Base-by-base conservation (phyloP, 2,888 invertebrate genomes). In the Platypus cylindrus region DNA sequence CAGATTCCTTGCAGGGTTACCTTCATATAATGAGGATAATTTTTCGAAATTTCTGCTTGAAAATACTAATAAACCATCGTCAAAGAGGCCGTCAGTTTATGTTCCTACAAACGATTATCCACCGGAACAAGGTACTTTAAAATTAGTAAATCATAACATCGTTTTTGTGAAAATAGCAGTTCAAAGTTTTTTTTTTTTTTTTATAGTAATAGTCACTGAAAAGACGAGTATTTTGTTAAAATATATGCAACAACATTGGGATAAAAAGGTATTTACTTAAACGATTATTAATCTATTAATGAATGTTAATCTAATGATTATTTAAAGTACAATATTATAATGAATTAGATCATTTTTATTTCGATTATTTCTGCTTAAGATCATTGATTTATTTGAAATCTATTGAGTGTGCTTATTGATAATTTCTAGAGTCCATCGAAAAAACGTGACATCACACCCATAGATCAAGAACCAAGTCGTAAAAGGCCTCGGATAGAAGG, bases 231-330 rank as follows among this genome's bases (percentile, higher is more conserved):
- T 94, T 53, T 68, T 94, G 38, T 64, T 94, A 53, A 77, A 93
- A 65, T 94, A 90, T 63, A 71, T 94, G 45, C 91, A 93, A 52
- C 89, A 91, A 54, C 89, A 90, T 63, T 93, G 90, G 87, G 91
- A 93, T 58, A 91, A 89, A 67, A 87, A 87, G 73, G 76, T 80
- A 63, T 42, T 16, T 14, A 12, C 24, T 12, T 12, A 14, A 16
- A 27, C 3, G 20, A 23, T 28, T 20, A 25, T 11, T 16, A 9
- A 30, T 17, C 12, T 28, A 4, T 16, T 12, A 28, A 11, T 13
- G 13, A 9, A 13, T 4, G 14, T 4, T 23, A n/a, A n/a, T 24
- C 14, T 12, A 29, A 8, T 18, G 28, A 34, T 27, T 37, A 3
- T 25, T 17, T 16, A 12, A 12, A 14, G 9, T 11, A n/a, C 16